A percentile compares a stretch with the other conserved stretches of the same genome.
phyloP scores from a whole-genome alignment of 2,888 invertebrate genomes.

The Hypsopygia costalis region DNA sequence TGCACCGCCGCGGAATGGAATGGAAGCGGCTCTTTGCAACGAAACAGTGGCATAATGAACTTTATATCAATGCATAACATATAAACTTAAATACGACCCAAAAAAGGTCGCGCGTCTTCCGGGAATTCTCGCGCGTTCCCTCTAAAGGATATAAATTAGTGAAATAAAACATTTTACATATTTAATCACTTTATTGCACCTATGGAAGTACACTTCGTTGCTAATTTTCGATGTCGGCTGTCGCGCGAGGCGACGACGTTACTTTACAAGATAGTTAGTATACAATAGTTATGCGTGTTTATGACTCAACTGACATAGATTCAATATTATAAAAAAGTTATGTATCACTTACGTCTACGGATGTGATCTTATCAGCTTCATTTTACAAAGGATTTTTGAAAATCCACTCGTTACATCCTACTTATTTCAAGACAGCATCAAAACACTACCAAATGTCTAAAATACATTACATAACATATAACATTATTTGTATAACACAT shows the following conservation, averaged over 20 bases:
- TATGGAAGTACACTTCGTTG: constrained; percentile 76
- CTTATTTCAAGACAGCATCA: constrained; percentile 19
- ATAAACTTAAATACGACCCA: too few species aligned
- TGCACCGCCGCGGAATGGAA: too few species aligned
- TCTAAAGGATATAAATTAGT: too few species aligned
- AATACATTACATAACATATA: constrained; percentile 35
- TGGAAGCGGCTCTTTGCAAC: too few species aligned
- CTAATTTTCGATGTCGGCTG: constrained; percentile 56
- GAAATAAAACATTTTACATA: constrained; percentile 35
- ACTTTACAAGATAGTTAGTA: constrained; percentile 29
- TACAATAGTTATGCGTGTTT: constrained; percentile 26
- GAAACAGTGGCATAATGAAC: too few species aligned
- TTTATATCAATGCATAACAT: too few species aligned
- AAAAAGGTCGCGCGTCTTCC: too few species aligned
- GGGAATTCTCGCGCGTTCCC: too few species aligned
- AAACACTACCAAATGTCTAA: constrained; percentile 21
- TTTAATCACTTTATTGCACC: constrained; percentile 77
- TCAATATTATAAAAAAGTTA: constrained; percentile 20
- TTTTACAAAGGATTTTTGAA: constrained; percentile 12
- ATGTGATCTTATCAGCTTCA: constrained; percentile 6
- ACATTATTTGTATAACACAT: constrained; percentile 29
- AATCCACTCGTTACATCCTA: constrained; percentile 12
- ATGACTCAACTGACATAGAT: constrained; percentile 17
- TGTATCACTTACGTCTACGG: constrained; percentile 7
- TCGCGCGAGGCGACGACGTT: constrained; percentile 31